Percentiles rank a stretch among this genome's conserved stretches.
These are phyloP conservation scores for Coenobita brevimanus DNA, from an alignment of 1,140 invertebrate species.

Conservation along the genomic window DNA sequence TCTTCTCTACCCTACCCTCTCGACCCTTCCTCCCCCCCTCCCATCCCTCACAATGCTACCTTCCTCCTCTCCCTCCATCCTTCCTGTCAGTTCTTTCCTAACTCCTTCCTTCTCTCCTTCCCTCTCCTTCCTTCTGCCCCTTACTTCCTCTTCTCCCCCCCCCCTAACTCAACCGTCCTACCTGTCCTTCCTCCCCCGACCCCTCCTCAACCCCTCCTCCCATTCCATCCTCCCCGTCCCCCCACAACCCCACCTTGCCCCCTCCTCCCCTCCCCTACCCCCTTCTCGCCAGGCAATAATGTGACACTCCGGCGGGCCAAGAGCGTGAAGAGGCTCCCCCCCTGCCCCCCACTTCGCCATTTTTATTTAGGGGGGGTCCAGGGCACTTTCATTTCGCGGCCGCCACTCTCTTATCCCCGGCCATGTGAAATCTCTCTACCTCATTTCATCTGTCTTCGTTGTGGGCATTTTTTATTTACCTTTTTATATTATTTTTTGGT, in stretches of 20 bases:
- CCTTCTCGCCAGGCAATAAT: not conserved
- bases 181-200: not conserved
- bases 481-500: too few relatives aligned
- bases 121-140: not conserved
- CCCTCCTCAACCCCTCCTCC: not conserved
- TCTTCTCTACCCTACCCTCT: not conserved
- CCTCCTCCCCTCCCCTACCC: not conserved
- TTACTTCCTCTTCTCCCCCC: not conserved
- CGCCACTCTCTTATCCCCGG: too few relatives aligned
- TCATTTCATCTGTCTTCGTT: too few relatives aligned
- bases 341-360: too few relatives aligned
- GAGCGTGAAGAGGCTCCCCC: not conserved
- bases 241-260: too few relatives aligned
- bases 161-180: not conserved
- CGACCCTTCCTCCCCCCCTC: not conserved
- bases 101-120: constrained; percentile 5
- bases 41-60: not conserved
- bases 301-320: not conserved
- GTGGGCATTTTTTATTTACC: too few relatives aligned
- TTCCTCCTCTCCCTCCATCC: not conserved
- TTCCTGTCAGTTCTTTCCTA: too few relatives aligned
- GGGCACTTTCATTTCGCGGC: too few relatives aligned
- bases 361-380: too few relatives aligned
- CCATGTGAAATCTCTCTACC: too few relatives aligned
- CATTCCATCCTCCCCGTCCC: not conserved